Conservation (phyloP, 2,888 invertebrate genomes). For the Erebia aethiops region DNA sequence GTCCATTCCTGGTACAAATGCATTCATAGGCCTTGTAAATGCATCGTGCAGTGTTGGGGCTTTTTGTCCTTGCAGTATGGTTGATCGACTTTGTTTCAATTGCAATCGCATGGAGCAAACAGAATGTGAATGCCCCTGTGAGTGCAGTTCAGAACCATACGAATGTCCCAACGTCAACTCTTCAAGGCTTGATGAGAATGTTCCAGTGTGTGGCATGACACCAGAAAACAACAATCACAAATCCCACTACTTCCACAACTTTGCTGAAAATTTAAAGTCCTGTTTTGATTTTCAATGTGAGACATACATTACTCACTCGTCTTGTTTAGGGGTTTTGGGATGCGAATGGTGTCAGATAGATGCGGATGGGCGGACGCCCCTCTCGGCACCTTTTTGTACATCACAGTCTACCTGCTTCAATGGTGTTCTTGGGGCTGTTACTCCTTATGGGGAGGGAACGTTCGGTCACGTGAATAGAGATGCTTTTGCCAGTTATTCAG, state of each 20-base stretch:
- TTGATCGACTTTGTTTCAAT: constrained; percentile 93
- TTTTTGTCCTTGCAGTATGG: constrained; percentile 96
- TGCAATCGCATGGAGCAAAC: constrained; percentile 97
- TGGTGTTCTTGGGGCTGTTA: constrained; percentile 91
- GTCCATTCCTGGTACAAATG: constrained; percentile 92
- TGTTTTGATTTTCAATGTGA: constrained; percentile 89
- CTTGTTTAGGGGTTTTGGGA: constrained; percentile 89
- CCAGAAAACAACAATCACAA: constrained; percentile 77
- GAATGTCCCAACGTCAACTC: constrained; percentile 65
- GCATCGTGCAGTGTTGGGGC: constrained; percentile 92
- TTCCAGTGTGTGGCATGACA: constrained; percentile 73
- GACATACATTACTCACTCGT: constrained; percentile 83
- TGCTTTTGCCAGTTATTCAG: constrained; percentile 84
- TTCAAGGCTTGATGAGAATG: constrained; percentile 60
- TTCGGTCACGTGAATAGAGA: constrained; percentile 77
- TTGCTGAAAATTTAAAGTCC: constrained; percentile 82
- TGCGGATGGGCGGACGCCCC: constrained; percentile 86
- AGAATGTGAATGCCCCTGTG: constrained; percentile 97
- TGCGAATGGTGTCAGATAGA: constrained; percentile 96
- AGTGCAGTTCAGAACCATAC: constrained; percentile 86
- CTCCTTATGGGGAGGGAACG: constrained; percentile 91
- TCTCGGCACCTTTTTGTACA: constrained; percentile 90
- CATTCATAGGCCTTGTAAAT: constrained; percentile 94
- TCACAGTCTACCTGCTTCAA: constrained; percentile 92
- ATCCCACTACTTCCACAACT: constrained; percentile 75